Conservation (phyloP, 2,113 vertebrate genomes). For the Jaculus jaculus region DNA sequence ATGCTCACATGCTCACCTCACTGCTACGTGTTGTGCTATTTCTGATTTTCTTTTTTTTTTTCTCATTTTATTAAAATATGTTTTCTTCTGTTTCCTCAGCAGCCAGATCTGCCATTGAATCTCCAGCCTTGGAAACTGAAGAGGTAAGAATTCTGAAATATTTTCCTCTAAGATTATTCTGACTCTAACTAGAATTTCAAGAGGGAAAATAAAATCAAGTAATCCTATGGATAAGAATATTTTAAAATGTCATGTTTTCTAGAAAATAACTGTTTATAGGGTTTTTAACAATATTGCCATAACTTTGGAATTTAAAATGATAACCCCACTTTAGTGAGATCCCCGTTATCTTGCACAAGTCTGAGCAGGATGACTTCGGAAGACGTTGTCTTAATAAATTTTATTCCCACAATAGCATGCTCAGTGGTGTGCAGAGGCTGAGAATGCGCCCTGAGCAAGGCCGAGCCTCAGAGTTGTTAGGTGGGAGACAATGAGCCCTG, state of each 20-base stretch:
- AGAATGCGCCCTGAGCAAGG: neutral
- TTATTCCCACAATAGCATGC: neutral
- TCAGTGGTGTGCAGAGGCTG: neutral
- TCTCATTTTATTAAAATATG: neutral
- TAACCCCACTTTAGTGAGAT: neutral
- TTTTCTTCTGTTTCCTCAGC: slow-evolving; percentile 67
- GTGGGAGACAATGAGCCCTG: neutral
- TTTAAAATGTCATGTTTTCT: neutral
- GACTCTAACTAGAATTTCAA: slow-evolving; percentile 35
- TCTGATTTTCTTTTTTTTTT: neutral
- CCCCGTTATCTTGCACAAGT: slow-evolving; percentile 18
- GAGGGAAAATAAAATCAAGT: neutral
- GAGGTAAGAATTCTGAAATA: slow-evolving; percentile 69
- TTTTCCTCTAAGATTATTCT: slow-evolving; percentile 22
- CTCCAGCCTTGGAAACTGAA: slow-evolving; percentile 48
- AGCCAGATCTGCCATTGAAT: slow-evolving; percentile 62
- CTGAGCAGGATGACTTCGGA: slow-evolving; percentile 1
- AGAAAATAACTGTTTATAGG: neutral
- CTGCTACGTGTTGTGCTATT: neutral
- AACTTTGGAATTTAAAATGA: slow-evolving; percentile 17
- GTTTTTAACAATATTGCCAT: neutral
- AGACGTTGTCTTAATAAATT: neutral
- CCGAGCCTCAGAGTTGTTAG: neutral
- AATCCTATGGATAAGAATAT: neutral
- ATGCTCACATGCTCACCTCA: neutral